These are phyloP conservation scores for Sebastes flavidus DNA, from an alignment of 2,797 vertebrate genomes.

Conservation along the genomic window DNA sequence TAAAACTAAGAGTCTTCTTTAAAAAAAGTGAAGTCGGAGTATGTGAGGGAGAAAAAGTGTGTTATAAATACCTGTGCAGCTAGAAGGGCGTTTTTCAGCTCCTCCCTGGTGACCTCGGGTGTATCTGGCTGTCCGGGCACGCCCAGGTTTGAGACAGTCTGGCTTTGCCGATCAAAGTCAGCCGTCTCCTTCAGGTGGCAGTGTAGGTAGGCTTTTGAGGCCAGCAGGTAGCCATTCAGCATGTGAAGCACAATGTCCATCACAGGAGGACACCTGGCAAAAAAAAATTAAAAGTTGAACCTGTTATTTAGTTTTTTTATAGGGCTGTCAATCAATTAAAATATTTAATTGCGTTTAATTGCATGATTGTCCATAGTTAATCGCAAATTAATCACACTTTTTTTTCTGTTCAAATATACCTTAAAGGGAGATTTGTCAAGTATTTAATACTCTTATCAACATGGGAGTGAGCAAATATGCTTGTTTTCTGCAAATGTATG, in stretches of 20 bases:
- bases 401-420: too few relatives aligned
- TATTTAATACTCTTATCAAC: neutral
- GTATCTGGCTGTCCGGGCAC: conserved; percentile 87
- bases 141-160: conserved; percentile 87
- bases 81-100: conserved; percentile 95
- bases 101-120: conserved; percentile 96
- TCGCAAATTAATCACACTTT: too few relatives aligned
- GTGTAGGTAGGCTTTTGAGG: conserved; percentile 96
- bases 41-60: neutral
- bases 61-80: conserved; percentile 89
- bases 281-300: neutral
- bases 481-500: too few relatives aligned
- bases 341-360: too few relatives aligned
- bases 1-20: neutral
- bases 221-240: conserved; percentile 96
- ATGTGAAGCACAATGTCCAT: conserved; percentile 98
- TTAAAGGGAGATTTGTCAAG: too few relatives aligned
- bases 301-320: neutral
- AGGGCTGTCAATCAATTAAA: too few relatives aligned
- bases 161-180: conserved; percentile 91
- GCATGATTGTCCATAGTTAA: too few relatives aligned
- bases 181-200: conserved; percentile 96
- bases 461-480: too few relatives aligned
- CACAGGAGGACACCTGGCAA: conserved; percentile 89
- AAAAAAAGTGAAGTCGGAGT: neutral